Base-by-base conservation (phyloP, 1,140 invertebrate species). In the Penaeus vannamei region DNA sequence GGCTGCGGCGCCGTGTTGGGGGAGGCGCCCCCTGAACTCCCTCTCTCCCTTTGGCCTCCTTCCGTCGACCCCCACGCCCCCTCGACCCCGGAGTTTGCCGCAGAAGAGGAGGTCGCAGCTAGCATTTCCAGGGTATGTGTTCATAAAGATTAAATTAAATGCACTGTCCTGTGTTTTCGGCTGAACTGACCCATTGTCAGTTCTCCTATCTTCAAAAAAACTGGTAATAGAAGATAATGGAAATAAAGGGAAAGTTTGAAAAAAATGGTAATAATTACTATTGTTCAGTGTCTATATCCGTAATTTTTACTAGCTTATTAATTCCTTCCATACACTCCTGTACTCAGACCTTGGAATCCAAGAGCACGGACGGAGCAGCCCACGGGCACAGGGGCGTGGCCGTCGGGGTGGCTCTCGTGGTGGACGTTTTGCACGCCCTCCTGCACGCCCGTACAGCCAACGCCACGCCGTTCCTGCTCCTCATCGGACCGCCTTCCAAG, bases 21-120 rank as follows among this genome's bases (percentile, higher is more conserved):
- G 42, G 87, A 82, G 36, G 59, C 84, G n/a, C 87, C 87, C 3
- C 20, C 76, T 22, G 32, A 17, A 14, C 66, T 69, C 22, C 82
- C 81, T 32, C 53, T 84, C 7, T 46, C 87, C 20, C 62, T 89
- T 4, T 89, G 87, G 87, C 87, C 22, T 3, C 87, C 66, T 29
- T 32, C 17, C 5, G 5, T 7, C 0, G 46, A 26, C 81, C 23
- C 46, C 22, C 23, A 5, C 1, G 26, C 23, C 20, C 29, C 81
- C 4, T 20, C 26, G 53, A 29, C 22, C 29, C 72, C 72, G 26
- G 42, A 76, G 10, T 84, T 61, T 32, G 60, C 32, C 60, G 64
- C 60, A 26, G 81, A 23, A 23, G 60, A 32, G 4, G 81, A 84
- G 2, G 81, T 60, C 7, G 60, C 81, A 23, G 14, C 29, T 46